Conservation (phyloP, 2,113 vertebrate genomes). For the Calidris pugnax region DNA sequence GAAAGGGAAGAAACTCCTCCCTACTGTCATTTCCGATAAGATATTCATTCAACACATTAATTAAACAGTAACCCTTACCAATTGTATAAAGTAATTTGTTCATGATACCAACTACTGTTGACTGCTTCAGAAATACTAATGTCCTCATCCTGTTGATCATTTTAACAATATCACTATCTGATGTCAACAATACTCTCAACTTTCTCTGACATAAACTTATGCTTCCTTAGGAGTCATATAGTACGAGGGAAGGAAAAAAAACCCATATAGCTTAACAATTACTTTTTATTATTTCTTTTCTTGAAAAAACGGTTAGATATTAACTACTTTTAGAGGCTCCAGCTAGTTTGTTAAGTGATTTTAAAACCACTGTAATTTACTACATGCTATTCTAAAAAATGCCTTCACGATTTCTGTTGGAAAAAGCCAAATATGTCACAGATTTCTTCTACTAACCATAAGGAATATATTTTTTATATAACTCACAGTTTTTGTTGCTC, state of each 20-base stretch:
- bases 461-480: not conserved
- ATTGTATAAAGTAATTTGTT: not conserved
- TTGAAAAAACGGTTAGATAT: not conserved
- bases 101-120: not conserved
- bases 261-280: not conserved
- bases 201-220: not conserved
- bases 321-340: not conserved
- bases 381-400: not conserved
- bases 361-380: not conserved
- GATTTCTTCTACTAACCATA: not conserved
- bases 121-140: not conserved
- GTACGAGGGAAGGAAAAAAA: not conserved
- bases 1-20: not conserved
- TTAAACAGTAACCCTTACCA: not conserved
- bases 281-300: not conserved
- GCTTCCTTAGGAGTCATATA: not conserved
- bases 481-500: not conserved
- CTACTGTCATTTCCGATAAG: not conserved
- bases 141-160: not conserved
- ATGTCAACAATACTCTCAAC: not conserved
- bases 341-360: not conserved
- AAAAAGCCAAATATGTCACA: not conserved
- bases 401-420: not conserved
- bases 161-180: not conserved
- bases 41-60: not conserved